Evolutionary conservation across 2,797 vertebrate genomes (phyloP).

Genomic region (Phyllotis vaccarum): DNA sequence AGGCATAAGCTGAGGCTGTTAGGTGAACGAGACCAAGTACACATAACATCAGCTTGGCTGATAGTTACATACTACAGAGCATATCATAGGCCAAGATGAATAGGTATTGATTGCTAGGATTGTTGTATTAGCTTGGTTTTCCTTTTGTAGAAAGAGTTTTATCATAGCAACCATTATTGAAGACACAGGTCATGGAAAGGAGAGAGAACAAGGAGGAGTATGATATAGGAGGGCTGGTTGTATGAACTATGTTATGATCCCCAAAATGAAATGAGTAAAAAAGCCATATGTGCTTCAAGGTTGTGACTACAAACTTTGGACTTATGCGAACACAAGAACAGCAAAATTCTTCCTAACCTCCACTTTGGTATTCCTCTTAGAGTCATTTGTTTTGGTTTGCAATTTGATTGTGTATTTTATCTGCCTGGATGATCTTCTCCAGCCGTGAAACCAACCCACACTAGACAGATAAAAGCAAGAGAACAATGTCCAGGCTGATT

Average conservation of each 20-base stretch:
- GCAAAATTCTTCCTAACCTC: neutral
- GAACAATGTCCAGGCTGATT: constrained; percentile 26
- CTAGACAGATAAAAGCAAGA: neutral
- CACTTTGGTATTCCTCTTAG: constrained; percentile 24
- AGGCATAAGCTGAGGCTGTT: neutral
- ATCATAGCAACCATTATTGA: neutral
- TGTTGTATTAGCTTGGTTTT: neutral
- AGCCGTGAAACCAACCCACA: constrained; percentile 22
- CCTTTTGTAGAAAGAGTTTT: neutral
- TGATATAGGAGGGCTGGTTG: neutral
- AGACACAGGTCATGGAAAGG: neutral
- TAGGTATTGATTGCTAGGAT: neutral
- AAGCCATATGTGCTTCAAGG: neutral
- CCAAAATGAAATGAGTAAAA: neutral
- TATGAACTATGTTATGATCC: neutral
- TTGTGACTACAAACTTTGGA: neutral
- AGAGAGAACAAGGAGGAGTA: neutral
- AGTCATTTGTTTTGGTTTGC: constrained; percentile 38
- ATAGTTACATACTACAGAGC: neutral
- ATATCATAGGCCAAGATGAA: neutral
- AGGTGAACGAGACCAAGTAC: neutral
- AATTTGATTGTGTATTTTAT: constrained; percentile 44
- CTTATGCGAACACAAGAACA: neutral
- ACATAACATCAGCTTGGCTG: neutral
- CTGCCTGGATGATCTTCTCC: neutral